Evolutionary conservation across 1,140 invertebrate species (phyloP).

Genomic region (Pristionchus pacificus): DNA sequence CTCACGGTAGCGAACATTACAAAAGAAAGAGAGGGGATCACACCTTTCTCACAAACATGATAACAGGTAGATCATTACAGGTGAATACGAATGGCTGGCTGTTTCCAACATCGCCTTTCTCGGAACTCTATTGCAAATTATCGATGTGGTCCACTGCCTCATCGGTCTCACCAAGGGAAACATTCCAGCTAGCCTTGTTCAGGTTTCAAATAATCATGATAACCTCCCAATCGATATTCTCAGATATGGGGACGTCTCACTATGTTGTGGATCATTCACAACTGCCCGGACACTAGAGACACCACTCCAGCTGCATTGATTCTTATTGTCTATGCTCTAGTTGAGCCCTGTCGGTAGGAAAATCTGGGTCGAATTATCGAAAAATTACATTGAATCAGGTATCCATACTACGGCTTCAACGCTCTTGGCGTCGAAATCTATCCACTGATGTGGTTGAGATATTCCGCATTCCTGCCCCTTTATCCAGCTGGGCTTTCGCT

Average conservation of each 20-base stretch:
- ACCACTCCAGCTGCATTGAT: not conserved
- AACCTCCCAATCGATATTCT: not conserved
- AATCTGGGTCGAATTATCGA: not conserved
- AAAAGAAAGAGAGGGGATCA: no score
- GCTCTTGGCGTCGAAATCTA: not conserved
- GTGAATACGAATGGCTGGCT: not conserved
- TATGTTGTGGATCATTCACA: not conserved
- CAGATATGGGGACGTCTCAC: not conserved
- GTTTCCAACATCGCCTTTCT: not conserved
- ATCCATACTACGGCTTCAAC: not conserved
- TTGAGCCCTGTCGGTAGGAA: not conserved
- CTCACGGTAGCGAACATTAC: no score
- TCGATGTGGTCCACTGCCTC: not conserved
- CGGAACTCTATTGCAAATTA: not conserved
- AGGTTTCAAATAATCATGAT: not conserved
- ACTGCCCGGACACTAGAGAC: not conserved
- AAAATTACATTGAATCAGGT: not conserved
- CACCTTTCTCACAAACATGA: no score
- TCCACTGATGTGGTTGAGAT: not conserved
- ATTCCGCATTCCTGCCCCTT: not conserved
- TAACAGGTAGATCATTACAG: no score
- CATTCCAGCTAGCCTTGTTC: not conserved
- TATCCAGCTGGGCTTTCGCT: not conserved
- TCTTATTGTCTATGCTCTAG: not conserved
- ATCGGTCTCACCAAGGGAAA: not conserved